A percentile compares a stretch with the other conserved stretches of the same genome.
Evolutionary conservation across 2,113 vertebrate genomes (phyloP).

Genomic region (Myotis davidii): DNA sequence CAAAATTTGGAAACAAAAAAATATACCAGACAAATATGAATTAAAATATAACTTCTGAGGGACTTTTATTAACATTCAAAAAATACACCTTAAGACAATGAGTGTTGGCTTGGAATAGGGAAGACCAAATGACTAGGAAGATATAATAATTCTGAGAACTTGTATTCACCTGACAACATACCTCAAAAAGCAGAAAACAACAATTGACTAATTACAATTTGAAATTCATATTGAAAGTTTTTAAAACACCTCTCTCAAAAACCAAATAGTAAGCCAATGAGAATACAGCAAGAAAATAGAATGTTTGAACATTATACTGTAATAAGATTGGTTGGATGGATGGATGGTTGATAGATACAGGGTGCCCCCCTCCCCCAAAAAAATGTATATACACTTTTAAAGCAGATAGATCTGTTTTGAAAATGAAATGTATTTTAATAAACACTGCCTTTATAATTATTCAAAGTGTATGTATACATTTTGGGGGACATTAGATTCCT

Average conservation of each 20-base stretch:
- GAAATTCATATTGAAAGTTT: background rate
- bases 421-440: no score
- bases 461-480: no score
- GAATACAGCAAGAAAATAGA: background rate
- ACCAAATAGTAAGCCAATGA: background rate
- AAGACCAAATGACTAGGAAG: constrained; percentile 14
- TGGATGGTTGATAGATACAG: background rate
- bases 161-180: background rate
- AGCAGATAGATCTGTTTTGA: no score
- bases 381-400: no score
- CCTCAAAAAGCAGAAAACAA: background rate
- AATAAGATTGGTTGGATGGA: background rate
- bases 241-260: background rate
- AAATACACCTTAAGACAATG: background rate
- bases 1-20: background rate
- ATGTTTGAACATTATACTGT: background rate
- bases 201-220: background rate
- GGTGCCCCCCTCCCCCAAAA: no score
- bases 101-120: background rate
- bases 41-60: background rate
- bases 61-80: background rate
- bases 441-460: no score
- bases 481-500: background rate
- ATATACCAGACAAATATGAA: background rate
- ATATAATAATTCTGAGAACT: background rate